These are phyloP conservation scores for Enteromius argenteus DNA, from an alignment of 2,797 vertebrate genomes.

Conservation along the genomic window DNA sequence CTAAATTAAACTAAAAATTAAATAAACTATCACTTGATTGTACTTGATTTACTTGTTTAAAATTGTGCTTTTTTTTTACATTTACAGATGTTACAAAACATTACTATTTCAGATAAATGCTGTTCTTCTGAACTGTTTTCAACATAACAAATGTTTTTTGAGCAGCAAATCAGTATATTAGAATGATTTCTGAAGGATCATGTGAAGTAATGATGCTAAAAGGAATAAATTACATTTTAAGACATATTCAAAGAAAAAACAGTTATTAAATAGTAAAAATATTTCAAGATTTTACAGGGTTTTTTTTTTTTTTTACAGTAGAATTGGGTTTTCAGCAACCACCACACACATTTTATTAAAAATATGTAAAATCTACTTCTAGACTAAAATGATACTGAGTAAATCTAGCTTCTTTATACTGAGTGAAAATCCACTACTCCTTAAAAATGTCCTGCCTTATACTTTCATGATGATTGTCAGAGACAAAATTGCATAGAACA, in stretches of 20 bases:
- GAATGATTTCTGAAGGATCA: no score
- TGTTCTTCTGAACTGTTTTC: no score
- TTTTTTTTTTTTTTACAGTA: no score
- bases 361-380: not conserved
- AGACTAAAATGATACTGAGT: not conserved
- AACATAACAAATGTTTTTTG: no score
- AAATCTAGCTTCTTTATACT: not conserved
- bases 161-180: no score
- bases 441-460: not conserved
- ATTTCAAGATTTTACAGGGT: not conserved
- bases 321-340: no score
- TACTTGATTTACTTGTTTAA: not conserved
- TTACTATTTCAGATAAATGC: no score
- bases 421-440: not conserved
- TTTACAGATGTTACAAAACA: no score
- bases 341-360: not conserved
- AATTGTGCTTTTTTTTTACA: no score
- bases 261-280: not conserved
- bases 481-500: not conserved
- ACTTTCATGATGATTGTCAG: not conserved
- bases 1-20: not conserved
- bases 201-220: no score
- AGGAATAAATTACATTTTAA: no score
- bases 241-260: no score
- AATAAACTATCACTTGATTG: not conserved